phyloP scores from a whole-genome alignment of 1,140 invertebrate genomes.

The Nylanderia fulva region DNA sequence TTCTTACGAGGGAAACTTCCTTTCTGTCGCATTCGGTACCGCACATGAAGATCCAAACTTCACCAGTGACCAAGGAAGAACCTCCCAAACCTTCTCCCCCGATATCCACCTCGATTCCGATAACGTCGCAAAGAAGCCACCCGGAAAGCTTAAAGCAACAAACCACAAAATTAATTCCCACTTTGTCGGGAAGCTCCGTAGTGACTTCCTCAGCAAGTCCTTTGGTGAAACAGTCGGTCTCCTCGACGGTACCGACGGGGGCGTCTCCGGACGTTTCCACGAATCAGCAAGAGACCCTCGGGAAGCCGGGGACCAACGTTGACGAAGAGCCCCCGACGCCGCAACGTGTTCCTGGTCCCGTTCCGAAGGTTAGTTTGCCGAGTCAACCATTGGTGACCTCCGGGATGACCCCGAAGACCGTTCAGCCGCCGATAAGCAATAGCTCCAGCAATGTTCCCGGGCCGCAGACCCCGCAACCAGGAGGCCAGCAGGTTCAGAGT shows the following conservation, averaged over 20 bases:
- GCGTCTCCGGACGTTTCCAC: not conserved
- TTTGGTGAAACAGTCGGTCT: conserved; percentile 49
- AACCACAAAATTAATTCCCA: conserved; percentile 18
- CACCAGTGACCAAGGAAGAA: conserved; percentile 85
- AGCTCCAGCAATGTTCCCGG: conserved; percentile 40
- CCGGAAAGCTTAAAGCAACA: conserved; percentile 71
- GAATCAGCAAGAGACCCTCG: conserved; percentile 28
- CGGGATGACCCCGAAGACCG: conserved; percentile 7
- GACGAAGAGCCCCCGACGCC: not conserved
- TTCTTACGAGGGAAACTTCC: conserved; percentile 86
- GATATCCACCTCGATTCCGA: conserved; percentile 76
- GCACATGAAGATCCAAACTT: conserved; percentile 78
- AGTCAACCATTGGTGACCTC: conserved; percentile 4
- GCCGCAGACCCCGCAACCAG: conserved; percentile 35
- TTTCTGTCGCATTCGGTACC: conserved; percentile 85
- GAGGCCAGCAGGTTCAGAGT: conserved; percentile 44
- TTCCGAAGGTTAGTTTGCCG: conserved; percentile 19
- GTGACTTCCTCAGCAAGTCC: conserved; percentile 18
- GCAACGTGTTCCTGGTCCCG: conserved; percentile 26
- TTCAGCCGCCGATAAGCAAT: not conserved
- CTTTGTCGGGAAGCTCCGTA: conserved; percentile 26
- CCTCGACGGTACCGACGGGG: conserved; percentile 2
- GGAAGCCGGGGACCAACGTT: not conserved
- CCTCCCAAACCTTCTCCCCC: conserved; percentile 85
- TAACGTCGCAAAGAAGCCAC: conserved; percentile 61